A percentile compares a stretch with the other conserved stretches of the same genome.
phyloP scores from a whole-genome alignment of 2,888 invertebrate genomes.

The Branchellion lobata region DNA sequence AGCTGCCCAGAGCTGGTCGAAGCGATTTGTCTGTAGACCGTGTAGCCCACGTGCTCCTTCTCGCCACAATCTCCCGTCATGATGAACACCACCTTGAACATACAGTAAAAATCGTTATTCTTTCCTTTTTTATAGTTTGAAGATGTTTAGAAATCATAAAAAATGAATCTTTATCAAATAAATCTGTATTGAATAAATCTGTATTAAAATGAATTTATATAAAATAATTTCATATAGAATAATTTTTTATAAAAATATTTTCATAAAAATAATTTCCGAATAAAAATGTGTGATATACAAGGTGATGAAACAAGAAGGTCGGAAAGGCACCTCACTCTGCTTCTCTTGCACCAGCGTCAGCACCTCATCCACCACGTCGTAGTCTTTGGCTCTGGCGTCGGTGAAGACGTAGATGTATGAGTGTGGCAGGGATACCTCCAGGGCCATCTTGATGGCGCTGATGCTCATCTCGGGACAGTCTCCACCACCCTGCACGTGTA shows the following conservation, averaged over 20 bases:
- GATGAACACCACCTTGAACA: conserved; percentile 72
- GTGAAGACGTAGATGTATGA: conserved; percentile 77
- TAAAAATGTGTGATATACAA: too few species aligned
- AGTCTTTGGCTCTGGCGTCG: conserved; percentile 74
- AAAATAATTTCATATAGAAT: too few species aligned
- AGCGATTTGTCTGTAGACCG: conserved; percentile 73
- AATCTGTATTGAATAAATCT: too few species aligned
- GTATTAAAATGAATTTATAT: too few species aligned
- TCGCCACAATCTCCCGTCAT: conserved; percentile 74
- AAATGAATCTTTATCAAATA: too few species aligned
- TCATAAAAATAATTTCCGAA: too few species aligned
- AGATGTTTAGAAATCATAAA: too few species aligned
- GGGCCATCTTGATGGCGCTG: conserved; percentile 70
- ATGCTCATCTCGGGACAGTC: conserved; percentile 73
- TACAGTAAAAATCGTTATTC: too few species aligned
- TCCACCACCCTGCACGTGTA: conserved; percentile 71
- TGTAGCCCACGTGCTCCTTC: conserved; percentile 68
- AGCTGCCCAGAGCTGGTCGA: conserved; percentile 75
- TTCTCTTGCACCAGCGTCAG: conserved; percentile 72
- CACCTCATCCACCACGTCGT: conserved; percentile 68
- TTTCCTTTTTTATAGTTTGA: too few species aligned
- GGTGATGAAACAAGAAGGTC: too few species aligned
- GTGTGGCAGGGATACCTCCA: conserved; percentile 69
- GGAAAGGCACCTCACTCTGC: conserved; percentile 70
- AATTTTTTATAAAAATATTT: too few species aligned